Conservation (phyloP, 2,888 invertebrate species). For the Diplazon laetatorius region DNA sequence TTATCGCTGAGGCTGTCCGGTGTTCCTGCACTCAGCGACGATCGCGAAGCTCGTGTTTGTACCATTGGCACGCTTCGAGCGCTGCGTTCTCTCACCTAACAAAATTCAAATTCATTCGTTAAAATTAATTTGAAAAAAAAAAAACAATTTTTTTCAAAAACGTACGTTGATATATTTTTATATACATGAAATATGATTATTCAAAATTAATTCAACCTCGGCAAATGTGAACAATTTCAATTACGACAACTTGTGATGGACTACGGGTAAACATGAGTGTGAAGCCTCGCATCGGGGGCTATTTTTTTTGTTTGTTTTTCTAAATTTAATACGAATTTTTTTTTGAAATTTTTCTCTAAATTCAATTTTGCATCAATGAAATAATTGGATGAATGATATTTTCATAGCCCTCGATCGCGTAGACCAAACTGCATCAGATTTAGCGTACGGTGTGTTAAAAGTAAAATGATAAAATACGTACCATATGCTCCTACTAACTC, state of each 20-base stretch:
- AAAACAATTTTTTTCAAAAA: too few relatives aligned
- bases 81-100: constrained; percentile 95
- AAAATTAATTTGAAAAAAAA: neutral
- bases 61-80: constrained; percentile 96
- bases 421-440: constrained; percentile 51
- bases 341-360: neutral
- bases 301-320: neutral
- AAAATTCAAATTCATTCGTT: constrained; percentile 2
- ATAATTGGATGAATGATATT: neutral
- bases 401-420: constrained; percentile 47
- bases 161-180: constrained; percentile 17
- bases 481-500: constrained; percentile 74
- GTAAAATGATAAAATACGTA: constrained; percentile 70
- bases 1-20: constrained; percentile 95
- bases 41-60: constrained; percentile 87
- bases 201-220: neutral
- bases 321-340: neutral
- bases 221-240: constrained; percentile 24
- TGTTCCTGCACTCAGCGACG: constrained; percentile 92
- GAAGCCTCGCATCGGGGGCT: constrained; percentile 44
- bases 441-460: constrained; percentile 46
- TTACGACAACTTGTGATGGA: constrained; percentile 35
- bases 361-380: too few relatives aligned
- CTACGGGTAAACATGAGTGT: constrained; percentile 51
- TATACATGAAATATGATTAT: neutral